Base-by-base conservation (phyloP, 1,140 invertebrate species). In the Halotydeus destructor region DNA sequence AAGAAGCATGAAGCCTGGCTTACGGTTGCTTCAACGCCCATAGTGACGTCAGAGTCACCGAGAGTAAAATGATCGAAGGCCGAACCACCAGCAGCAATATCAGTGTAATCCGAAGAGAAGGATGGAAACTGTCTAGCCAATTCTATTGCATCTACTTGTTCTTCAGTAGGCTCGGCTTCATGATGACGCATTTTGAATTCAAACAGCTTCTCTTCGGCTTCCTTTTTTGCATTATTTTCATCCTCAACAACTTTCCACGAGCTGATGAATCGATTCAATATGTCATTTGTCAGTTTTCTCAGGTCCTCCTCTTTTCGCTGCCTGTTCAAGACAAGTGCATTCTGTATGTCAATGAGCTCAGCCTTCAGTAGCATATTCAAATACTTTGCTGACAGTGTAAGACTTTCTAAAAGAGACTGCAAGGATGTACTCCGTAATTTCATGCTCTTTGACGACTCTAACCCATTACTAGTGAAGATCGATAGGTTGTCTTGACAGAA, bases 131-230 rank as follows among this genome's bases (percentile, higher is more conserved):
- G 62, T 53, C 70, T 57, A 38, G 62, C 60, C 8, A 89, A 70
- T 52, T 85, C 78, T 21, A 66, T 54, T 31, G 70, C 60, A 1
- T 73, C 68, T 43, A 72, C 67, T 46, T 79, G 70, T 32, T 86
- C 80, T 47, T 88, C 81, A 5, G 72, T 69, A 35, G 59, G 50
- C 38, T 60, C 56, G 43, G 56, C 55, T 4, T 57, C 58, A 50
- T 30, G 44, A 35, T 14, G 47, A 41, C 53, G 46, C 19, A 52
- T 58, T 63, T 77, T 83, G 24, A 72, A 79, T 43, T 74, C 70
- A 60, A 83, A 94, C 8, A 91, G 56, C 50, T 71, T 76, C 36
- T 82, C 75, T 41, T 81, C 72, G 50, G 82, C 76, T 26, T 67
- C 64, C 46, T 76, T 70, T 47, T 71, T 69, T 47, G 65, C 63